Percentiles rank a stretch among this genome's conserved stretches.
phyloP scores from a whole-genome alignment of 1,140 invertebrate genomes.

The Drosophila pectinifera region DNA sequence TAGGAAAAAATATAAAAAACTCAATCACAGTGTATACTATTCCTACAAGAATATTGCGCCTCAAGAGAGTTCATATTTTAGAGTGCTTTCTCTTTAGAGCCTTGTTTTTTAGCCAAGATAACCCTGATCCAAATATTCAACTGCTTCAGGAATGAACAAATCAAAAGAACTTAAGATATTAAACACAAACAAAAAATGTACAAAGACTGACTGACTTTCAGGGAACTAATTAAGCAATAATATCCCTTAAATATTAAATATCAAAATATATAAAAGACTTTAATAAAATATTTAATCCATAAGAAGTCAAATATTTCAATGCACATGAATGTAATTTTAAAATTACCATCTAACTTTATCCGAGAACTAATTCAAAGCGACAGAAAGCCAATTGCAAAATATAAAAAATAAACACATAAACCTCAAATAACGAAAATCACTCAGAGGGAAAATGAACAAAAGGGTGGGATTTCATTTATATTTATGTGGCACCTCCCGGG shows the following conservation, averaged over 20 bases:
- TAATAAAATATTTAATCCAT: neutral
- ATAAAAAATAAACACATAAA: neutral
- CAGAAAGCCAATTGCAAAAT: neutral
- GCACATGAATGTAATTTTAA: conserved; percentile 7
- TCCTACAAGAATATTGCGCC: neutral
- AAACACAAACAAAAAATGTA: conserved; percentile 1
- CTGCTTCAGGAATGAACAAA: conserved; percentile 2
- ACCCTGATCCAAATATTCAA: neutral
- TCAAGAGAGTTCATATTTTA: no score
- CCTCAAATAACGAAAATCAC: conserved; percentile 2
- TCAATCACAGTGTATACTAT: neutral
- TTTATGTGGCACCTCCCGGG: neutral
- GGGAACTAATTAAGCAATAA: neutral
- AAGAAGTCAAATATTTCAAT: no score
- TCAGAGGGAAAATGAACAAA: conserved; percentile 7
- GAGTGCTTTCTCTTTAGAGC: neutral
- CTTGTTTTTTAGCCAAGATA: neutral
- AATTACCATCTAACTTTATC: neutral
- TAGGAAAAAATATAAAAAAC: no score
- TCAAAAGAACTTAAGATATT: conserved; percentile 9
- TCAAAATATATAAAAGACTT: neutral
- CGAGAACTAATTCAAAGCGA: conserved; percentile 3
- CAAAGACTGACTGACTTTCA: neutral
- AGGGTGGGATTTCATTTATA: neutral
- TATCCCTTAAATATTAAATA: neutral